Evolutionary conservation across 2,797 vertebrate genomes (phyloP).

Genomic region (Enteromius mattozi): DNA sequence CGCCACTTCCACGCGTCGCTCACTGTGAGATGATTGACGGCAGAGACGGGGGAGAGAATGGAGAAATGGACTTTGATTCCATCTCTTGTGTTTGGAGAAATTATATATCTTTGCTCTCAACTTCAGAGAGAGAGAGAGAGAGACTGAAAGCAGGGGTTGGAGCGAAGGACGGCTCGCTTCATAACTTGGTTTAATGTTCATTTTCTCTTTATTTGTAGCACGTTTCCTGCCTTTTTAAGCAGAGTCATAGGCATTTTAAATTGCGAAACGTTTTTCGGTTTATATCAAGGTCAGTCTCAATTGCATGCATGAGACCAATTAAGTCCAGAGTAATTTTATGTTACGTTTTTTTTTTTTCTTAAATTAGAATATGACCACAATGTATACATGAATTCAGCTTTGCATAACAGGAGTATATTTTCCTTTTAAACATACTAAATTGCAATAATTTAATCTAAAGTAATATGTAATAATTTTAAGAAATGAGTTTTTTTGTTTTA

Average conservation of each 20-base stretch:
- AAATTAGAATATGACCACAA: no score
- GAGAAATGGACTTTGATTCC: slow-evolving; percentile 66
- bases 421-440: no score
- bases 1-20: slow-evolving; percentile 75
- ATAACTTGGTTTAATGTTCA: slow-evolving; percentile 28
- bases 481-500: not conserved
- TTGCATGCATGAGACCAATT: not conserved
- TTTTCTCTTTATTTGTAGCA: slow-evolving; percentile 5
- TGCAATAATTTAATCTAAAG: no score
- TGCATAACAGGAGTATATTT: no score
- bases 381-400: no score
- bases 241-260: not conserved
- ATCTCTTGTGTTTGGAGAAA: slow-evolving; percentile 71
- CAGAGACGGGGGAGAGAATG: slow-evolving; percentile 57
- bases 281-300: not conserved
- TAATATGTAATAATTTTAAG: no score
- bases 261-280: not conserved
- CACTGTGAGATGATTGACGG: slow-evolving; percentile 71
- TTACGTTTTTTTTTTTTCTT: not conserved
- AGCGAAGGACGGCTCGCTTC: slow-evolving; percentile 10
- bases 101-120: slow-evolving; percentile 66
- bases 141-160: slow-evolving; percentile 7
- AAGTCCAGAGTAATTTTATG: not conserved
- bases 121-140: slow-evolving; percentile 43
- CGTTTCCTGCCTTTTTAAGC: not conserved